Base-by-base conservation (phyloP, 2,113 vertebrate genomes). In the Pao palembangensis region DNA sequence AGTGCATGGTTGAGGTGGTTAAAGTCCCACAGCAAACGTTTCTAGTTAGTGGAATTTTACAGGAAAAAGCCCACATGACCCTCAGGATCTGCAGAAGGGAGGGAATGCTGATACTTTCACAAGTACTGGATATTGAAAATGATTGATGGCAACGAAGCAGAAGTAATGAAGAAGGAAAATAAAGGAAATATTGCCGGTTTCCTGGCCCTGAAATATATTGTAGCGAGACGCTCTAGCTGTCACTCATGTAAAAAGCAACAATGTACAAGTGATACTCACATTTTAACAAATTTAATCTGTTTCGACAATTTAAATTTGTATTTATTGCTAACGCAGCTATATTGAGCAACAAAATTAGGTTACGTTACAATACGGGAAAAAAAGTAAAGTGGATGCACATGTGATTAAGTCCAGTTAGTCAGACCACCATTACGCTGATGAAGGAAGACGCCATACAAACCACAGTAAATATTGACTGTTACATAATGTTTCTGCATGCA, bases 361-460 rank as follows among this genome's bases (percentile, higher is more conserved):
- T 46, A 20, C 28, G 15, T 31, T 41, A 48, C 4, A 17, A 44
- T 6, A 44, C 15, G 3, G 15, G 16, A 16, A 16, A 17, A 44
- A 38, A 38, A 11, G 11, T 11, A 38, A 44, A 17, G 5, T 44
- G 43, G 14, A 18, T 25, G 16, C 11, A 34, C 14, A 44, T 38
- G 56, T 58, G 23, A 47, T 64, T 53, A 14, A 28, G 34, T 21
- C 15, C 28, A 4, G 16, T 7, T 8, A 57, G 38, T 11, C 11
- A 44, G 23, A 63, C 34, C 21, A 23, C 3, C 21, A 23, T 3
- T 56, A 1, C 13, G 8, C 10, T 12, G n/a, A 64, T 58, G 46
- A 28, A 18, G n/a, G 54, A 62, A 14, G 51, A 48, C 31, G 25
- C 17, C 4, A n/a, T 41, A 52, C 57, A 23, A 67, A 67, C 68